Percentiles rank a stretch among this genome's conserved stretches.
phyloP scores from a whole-genome alignment of 92 coral and sea anemone genomes.

The Virgularia gustaviana region DNA sequence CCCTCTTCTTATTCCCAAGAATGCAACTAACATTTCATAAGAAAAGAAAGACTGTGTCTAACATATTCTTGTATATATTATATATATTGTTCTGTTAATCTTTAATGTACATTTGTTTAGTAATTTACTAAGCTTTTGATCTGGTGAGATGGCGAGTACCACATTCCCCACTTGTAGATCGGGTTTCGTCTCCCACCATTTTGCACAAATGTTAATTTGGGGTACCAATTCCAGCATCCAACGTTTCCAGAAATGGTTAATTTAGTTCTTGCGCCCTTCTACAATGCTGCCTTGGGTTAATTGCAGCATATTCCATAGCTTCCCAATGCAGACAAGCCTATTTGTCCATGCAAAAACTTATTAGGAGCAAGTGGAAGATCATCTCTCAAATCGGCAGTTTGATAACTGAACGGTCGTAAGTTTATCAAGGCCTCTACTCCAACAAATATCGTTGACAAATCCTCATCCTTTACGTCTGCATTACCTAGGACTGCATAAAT shows the following conservation, averaged over 20 bases:
- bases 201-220: neutral
- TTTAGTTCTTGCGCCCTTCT: conserved; percentile 13
- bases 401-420: conserved; percentile 49
- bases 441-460: too few relatives aligned
- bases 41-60: too few relatives aligned
- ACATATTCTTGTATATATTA: too few relatives aligned
- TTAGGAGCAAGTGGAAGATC: conserved; percentile 52
- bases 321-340: neutral
- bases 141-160: conserved; percentile 30
- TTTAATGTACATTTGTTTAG: too few relatives aligned
- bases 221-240: conserved; percentile 45
- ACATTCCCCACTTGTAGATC: conserved; percentile 30
- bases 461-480: too few relatives aligned
- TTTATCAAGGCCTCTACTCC: too few relatives aligned
- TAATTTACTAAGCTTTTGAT: too few relatives aligned
- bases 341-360: conserved; percentile 51
- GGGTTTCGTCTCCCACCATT: conserved; percentile 22
- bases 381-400: conserved; percentile 54
- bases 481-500: neutral
- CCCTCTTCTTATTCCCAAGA: too few relatives aligned
- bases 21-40: too few relatives aligned
- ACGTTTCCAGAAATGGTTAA: conserved; percentile 8
- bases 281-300: conserved; percentile 18
- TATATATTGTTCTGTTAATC: too few relatives aligned
- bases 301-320: neutral